These are phyloP conservation scores for Micropoecilia bifurca DNA, from an alignment of 2,797 vertebrate genomes.

Conservation along the genomic window DNA sequence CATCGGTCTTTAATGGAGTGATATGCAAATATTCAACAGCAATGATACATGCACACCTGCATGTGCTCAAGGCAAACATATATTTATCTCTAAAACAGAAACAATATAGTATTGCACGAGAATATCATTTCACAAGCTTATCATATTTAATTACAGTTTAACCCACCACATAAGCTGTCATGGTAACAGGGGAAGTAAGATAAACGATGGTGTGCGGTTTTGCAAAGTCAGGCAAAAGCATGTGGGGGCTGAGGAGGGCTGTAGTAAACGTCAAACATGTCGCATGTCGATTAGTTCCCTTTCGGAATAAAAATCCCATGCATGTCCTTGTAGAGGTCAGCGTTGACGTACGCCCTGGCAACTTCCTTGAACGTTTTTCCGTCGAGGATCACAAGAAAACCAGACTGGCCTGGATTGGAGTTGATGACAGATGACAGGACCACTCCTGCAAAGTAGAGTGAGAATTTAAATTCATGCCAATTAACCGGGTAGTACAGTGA, in stretches of 20 bases:
- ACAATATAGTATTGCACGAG: not conserved
- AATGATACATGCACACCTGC: not conserved
- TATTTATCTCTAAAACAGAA: not conserved
- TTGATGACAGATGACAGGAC: constrained; percentile 84
- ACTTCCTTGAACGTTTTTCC: constrained; percentile 89
- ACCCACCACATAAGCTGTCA: not conserved
- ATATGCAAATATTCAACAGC: not conserved
- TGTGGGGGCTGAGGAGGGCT: no score
- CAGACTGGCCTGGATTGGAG: constrained; percentile 73
- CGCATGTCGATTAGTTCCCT: constrained; percentile 25
- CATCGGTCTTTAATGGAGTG: constrained; percentile 3
- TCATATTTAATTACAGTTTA: not conserved
- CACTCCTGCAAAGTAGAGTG: constrained; percentile 80
- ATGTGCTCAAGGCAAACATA: not conserved
- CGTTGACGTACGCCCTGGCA: constrained; percentile 83
- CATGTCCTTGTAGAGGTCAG: constrained; percentile 86
- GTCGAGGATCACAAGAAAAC: constrained; percentile 90
- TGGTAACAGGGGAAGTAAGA: constrained; percentile 11
- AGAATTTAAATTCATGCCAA: not conserved
- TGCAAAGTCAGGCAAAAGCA: not conserved
- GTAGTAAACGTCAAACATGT: not conserved
- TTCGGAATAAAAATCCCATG: constrained; percentile 90
- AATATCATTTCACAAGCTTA: not conserved
- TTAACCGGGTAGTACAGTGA: not conserved
- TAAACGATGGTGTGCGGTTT: not conserved